These are phyloP conservation scores for Hystrix brachyura DNA, from an alignment of 2,113 vertebrate species.

Conservation along the genomic window DNA sequence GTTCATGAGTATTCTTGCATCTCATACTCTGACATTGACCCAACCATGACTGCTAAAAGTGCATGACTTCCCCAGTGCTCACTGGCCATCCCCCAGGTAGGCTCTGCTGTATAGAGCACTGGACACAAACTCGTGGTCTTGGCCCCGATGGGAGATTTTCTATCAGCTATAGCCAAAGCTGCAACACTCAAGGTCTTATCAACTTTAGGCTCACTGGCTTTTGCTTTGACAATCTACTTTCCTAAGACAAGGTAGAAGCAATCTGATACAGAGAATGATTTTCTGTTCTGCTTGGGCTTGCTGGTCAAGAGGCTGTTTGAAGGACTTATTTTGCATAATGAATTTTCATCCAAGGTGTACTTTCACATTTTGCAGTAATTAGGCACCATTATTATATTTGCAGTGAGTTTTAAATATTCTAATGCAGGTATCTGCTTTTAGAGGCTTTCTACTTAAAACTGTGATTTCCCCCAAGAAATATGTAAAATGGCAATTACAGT, in stretches of 20 bases:
- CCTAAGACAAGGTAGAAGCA: neutral
- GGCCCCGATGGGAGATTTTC: neutral
- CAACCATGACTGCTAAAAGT: neutral
- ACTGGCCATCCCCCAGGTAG: neutral
- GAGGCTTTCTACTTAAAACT: constrained; percentile 56
- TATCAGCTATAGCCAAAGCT: neutral
- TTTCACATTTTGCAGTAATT: constrained; percentile 74
- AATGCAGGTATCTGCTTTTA: constrained; percentile 36
- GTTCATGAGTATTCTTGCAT: accelerated
- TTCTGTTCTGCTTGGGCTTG: constrained; percentile 20
- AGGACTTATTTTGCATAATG: constrained; percentile 64
- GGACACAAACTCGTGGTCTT: neutral
- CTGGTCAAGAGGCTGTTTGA: constrained; percentile 11
- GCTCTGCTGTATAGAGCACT: neutral
- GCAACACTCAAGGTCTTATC: neutral
- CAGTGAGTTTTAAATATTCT: constrained; percentile 55
- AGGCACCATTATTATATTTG: constrained; percentile 62
- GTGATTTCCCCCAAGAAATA: constrained; percentile 7
- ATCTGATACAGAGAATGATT: neutral
- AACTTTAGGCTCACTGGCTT: neutral
- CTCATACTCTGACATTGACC: neutral
- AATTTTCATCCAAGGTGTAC: constrained; percentile 55
- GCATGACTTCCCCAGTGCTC: accelerated
- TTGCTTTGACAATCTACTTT: neutral
- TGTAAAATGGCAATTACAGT: constrained; percentile 65